Percentiles rank a stretch among this genome's conserved stretches.
Conservation (phyloP, 2,797 vertebrate genomes). For the Mormyrus hasselquistii region DNA sequence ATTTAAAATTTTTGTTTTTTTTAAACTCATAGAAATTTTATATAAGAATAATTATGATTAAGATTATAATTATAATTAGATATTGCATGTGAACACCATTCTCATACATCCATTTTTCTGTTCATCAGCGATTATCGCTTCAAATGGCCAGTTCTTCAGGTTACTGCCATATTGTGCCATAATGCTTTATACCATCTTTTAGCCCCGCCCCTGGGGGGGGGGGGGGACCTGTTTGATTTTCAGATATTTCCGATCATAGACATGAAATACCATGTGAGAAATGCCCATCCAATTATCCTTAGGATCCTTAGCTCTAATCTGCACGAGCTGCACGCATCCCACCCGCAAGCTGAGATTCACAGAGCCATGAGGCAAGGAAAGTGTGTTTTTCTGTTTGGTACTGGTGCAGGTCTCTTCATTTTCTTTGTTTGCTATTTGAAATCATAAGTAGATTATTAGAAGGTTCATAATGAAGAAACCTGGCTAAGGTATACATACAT, state of each 20-base stretch:
- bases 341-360: neutral
- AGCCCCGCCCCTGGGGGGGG: neutral
- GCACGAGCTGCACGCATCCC: neutral
- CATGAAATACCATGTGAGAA: neutral
- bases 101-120: neutral
- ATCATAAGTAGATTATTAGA: slow-evolving; percentile 50
- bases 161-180: neutral
- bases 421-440: slow-evolving; percentile 17
- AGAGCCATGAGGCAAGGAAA: slow-evolving; percentile 29
- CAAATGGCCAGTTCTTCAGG: neutral
- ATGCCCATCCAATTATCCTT: neutral
- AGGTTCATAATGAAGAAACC: slow-evolving; percentile 47
- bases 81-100: neutral
- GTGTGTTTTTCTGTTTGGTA: slow-evolving; percentile 40
- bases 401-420: slow-evolving; percentile 16
- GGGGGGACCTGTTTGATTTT: neutral
- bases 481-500: slow-evolving; percentile 43
- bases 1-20: neutral
- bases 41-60: neutral
- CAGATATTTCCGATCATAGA: neutral
- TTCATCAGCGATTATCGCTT: neutral
- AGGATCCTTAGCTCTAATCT: neutral
- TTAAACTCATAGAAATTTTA: neutral
- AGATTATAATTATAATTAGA: neutral
- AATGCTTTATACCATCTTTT: neutral